Evolutionary conservation across 2,113 vertebrate species (phyloP).

Genomic region (Pimephales promelas): DNA sequence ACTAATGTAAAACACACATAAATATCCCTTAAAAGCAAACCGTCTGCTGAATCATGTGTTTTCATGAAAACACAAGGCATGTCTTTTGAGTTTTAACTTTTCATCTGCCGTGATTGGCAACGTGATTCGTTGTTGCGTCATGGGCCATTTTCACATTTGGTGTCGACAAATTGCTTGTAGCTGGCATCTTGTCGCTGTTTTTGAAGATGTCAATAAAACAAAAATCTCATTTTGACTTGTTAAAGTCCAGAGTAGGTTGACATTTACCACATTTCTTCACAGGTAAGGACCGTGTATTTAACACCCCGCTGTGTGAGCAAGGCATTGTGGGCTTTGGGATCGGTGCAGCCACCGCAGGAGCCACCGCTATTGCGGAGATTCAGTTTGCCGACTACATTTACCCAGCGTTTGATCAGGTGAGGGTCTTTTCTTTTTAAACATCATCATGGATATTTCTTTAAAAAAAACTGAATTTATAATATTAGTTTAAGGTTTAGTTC

Average conservation of each 20-base stretch:
- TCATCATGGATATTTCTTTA: background rate
- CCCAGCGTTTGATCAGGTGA: slow-evolving; percentile 97
- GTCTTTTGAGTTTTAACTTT: too few relatives aligned
- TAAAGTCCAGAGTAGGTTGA: background rate
- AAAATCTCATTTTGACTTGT: background rate
- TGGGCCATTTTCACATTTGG: background rate
- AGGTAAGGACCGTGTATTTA: slow-evolving; percentile 98
- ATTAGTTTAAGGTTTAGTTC: too few relatives aligned
- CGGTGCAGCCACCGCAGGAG: slow-evolving; percentile 88
- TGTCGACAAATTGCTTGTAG: background rate
- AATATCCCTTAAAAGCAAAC: background rate
- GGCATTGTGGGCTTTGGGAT: slow-evolving; percentile 99
- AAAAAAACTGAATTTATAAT: too few relatives aligned
- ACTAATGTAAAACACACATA: background rate
- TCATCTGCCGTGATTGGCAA: background rate
- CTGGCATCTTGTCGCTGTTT: background rate
- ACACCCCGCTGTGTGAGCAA: slow-evolving; percentile 97
- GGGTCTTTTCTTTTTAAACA: background rate
- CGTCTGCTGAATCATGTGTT: background rate
- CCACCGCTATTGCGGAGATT: slow-evolving; percentile 96
- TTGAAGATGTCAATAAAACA: background rate
- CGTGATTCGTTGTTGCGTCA: background rate
- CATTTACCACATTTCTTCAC: slow-evolving; percentile 11
- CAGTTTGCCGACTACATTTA: slow-evolving; percentile 99
- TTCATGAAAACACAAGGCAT: background rate